phyloP scores from a whole-genome alignment of 2,888 invertebrate species.

The Tenthredo scrophulariae region DNA sequence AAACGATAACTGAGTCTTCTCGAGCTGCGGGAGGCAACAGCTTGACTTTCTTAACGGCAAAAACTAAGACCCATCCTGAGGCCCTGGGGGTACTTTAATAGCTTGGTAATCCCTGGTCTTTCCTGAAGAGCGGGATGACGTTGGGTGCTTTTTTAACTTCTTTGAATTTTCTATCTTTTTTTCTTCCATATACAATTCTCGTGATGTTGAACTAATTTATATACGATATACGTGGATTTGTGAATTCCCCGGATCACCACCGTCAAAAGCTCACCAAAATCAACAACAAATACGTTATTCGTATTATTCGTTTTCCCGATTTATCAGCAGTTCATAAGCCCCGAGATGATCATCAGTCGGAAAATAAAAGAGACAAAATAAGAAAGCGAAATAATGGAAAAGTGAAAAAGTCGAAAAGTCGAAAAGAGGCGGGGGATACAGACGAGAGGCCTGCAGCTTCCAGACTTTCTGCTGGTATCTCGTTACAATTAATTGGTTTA shows the following conservation, averaged over 20 bases:
- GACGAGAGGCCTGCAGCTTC: constrained; percentile 4
- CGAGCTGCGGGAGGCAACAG: constrained; percentile 17
- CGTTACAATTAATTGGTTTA: constrained; percentile 57
- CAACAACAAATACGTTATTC: constrained; percentile 2
- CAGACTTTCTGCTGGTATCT: constrained; percentile 36
- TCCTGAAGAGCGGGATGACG: background rate
- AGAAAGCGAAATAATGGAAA: background rate
- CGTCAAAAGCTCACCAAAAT: background rate
- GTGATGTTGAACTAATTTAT: background rate
- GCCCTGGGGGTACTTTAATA: constrained; percentile 51
- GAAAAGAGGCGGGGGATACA: background rate
- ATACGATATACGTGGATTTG: background rate
- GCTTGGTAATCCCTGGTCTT: constrained; percentile 27
- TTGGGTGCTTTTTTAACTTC: background rate
- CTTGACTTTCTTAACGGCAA: constrained; percentile 22
- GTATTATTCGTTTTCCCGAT: constrained; percentile 15
- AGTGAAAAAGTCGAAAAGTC: background rate
- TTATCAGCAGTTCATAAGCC: background rate
- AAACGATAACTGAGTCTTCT: background rate
- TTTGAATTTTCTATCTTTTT: background rate
- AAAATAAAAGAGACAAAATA: background rate
- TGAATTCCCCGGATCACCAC: background rate
- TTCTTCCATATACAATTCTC: background rate
- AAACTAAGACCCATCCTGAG: constrained; percentile 2
- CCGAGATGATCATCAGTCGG: background rate